Evolutionary conservation across 2,888 invertebrate species (phyloP).

Genomic region (Conchocele bisecta): DNA sequence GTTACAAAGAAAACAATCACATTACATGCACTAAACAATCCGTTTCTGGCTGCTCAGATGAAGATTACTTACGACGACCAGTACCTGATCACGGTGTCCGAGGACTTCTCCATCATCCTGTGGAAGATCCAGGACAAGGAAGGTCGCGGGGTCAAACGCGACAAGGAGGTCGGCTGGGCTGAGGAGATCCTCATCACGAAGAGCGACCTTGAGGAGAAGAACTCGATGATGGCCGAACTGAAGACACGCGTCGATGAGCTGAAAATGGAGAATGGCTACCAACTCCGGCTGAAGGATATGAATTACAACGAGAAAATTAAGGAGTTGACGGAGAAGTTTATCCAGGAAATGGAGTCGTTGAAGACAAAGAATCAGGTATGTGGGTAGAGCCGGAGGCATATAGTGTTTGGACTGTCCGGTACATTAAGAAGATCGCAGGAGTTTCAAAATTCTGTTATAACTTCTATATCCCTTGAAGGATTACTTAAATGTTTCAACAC

Average conservation of each 20-base stretch:
- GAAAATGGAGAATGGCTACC: conserved; percentile 94
- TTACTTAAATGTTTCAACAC: too few relatives aligned
- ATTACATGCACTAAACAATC: too few relatives aligned
- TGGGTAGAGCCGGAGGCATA: too few relatives aligned
- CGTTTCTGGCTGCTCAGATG: conserved; percentile 83
- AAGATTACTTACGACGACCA: conserved; percentile 91
- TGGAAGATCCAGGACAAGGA: conserved; percentile 90
- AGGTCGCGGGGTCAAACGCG: conserved; percentile 85
- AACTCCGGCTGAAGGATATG: conserved; percentile 89
- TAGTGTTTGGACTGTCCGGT: too few relatives aligned
- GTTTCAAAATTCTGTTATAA: too few relatives aligned
- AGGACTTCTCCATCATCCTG: conserved; percentile 91
- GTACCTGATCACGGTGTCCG: conserved; percentile 87
- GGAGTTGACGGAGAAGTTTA: conserved; percentile 92
- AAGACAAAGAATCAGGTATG: conserved; percentile 86
- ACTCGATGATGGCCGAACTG: conserved; percentile 86
- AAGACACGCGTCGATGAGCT: conserved; percentile 91
- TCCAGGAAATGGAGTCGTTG: conserved; percentile 91
- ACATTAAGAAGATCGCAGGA: too few relatives aligned
- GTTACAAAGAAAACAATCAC: too few relatives aligned
- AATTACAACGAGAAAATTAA: conserved; percentile 91
- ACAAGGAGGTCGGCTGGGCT: conserved; percentile 90
- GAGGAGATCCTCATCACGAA: conserved; percentile 92
- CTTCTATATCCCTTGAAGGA: too few relatives aligned
- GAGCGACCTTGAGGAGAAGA: conserved; percentile 89